These are phyloP conservation scores for Neoniphon sammara DNA, from an alignment of 2,797 vertebrate genomes.

Conservation along the genomic window DNA sequence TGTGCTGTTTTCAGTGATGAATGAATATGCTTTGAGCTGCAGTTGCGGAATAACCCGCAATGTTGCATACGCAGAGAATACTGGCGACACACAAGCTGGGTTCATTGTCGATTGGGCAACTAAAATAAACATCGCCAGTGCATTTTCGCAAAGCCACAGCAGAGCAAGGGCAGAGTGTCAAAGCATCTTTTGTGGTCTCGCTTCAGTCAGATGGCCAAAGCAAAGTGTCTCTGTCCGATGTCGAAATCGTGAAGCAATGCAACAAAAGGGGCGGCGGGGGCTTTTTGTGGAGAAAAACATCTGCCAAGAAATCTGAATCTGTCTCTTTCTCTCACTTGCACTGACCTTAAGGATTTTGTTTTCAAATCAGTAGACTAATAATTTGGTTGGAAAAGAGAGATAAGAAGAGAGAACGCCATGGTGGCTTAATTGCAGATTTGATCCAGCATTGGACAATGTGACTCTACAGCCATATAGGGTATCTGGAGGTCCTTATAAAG, in stretches of 20 bases:
- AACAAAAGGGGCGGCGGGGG: too few relatives aligned
- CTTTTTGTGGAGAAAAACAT: not conserved
- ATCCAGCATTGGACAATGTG: not conserved
- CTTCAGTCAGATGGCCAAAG: not conserved
- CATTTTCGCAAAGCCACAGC: not conserved
- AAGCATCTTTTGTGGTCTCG: not conserved
- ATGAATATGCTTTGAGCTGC: constrained; percentile 1
- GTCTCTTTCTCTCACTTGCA: not conserved
- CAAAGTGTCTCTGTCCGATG: not conserved
- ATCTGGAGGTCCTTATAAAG: too few relatives aligned
- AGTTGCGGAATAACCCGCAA: not conserved
- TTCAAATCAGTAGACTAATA: not conserved
- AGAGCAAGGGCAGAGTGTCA: not conserved
- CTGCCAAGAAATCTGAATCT: not conserved
- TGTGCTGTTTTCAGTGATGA: not conserved
- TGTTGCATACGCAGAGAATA: constrained; percentile 1
- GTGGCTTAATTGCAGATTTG: not conserved
- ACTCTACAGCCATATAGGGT: not conserved
- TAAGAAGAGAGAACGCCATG: not conserved
- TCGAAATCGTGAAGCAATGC: not conserved
- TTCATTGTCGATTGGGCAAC: not conserved
- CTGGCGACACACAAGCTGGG: not conserved
- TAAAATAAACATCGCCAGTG: not conserved
- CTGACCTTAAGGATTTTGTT: not conserved
- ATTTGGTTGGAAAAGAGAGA: not conserved